phyloP scores from a whole-genome alignment of 2,797 vertebrate genomes.

The Pseudochaenichthys georgianus region DNA sequence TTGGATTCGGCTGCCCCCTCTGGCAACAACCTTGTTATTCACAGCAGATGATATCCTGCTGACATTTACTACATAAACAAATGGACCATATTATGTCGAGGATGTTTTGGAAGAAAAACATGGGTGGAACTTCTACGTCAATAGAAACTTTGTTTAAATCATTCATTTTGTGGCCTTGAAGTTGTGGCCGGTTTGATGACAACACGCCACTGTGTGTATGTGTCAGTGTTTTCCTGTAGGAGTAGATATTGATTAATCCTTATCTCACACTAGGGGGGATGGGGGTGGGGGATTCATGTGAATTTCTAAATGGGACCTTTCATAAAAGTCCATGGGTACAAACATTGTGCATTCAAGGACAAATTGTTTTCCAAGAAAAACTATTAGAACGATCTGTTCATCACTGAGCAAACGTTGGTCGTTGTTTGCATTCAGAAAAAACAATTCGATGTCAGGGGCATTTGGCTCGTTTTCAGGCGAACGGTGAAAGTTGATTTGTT shows the following conservation, averaged over 20 bases:
- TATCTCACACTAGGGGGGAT: conserved; percentile 72
- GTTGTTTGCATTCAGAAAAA: conserved; percentile 85
- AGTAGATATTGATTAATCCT: conserved; percentile 85
- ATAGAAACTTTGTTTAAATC: conserved; percentile 8
- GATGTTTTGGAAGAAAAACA: background rate
- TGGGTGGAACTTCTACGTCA: background rate
- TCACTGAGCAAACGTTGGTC: conserved; percentile 84
- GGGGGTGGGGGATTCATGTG: conserved; percentile 75
- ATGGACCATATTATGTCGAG: conserved; percentile 27
- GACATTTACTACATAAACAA: conserved; percentile 22
- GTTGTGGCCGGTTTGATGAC: conserved; percentile 22
- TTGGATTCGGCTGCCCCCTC: background rate
- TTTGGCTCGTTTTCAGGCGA: conserved; percentile 62
- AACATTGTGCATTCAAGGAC: conserved; percentile 88
- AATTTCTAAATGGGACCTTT: conserved; percentile 88
- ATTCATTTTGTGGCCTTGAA: conserved; percentile 20
- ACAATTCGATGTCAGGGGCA: conserved; percentile 75
- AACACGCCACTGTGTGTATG: conserved; percentile 37
- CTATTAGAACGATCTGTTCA: conserved; percentile 83
- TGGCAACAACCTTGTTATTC: conserved; percentile 16
- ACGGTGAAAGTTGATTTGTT: conserved; percentile 62
- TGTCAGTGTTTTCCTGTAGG: conserved; percentile 62
- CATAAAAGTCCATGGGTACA: conserved; percentile 86
- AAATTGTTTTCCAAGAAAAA: conserved; percentile 89
- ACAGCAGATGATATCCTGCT: conserved; percentile 11